A percentile compares a stretch with the other conserved stretches of the same genome.
Evolutionary conservation across 2,113 vertebrate species (phyloP).

Genomic region (Silurus asotus): DNA sequence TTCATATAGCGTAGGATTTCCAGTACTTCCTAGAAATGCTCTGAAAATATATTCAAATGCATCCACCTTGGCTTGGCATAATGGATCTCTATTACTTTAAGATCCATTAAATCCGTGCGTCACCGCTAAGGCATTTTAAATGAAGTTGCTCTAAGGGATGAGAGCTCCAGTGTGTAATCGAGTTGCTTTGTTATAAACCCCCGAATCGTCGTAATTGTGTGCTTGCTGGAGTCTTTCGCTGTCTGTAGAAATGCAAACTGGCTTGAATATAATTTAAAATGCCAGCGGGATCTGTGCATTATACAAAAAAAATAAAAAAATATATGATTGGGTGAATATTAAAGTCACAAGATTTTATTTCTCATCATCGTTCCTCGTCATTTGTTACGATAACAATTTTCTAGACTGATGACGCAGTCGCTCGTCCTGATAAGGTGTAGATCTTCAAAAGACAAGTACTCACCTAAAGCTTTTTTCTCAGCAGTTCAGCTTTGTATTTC

Average conservation of each 20-base stretch:
- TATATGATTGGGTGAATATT: not conserved
- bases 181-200: slow-evolving; percentile 7
- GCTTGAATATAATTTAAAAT: not conserved
- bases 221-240: not conserved
- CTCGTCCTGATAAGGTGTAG: not conserved
- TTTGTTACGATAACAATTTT: not conserved
- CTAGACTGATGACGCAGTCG: not conserved
- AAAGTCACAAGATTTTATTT: not conserved
- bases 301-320: not conserved
- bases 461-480: not conserved
- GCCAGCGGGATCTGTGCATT: slow-evolving; percentile 11
- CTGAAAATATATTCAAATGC: slow-evolving; percentile 36
- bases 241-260: not conserved
- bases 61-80: not conserved
- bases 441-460: not conserved
- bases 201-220: not conserved
- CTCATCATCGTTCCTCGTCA: not conserved
- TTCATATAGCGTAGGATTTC: not conserved
- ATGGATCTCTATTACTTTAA: slow-evolving; percentile 31
- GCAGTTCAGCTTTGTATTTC: not conserved
- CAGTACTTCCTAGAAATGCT: not conserved
- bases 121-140: slow-evolving; percentile 10
- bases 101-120: slow-evolving; percentile 10
- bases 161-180: not conserved
- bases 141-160: slow-evolving; percentile 20